Base-by-base conservation (phyloP, 2,888 invertebrate species). In the Calameuta idolon region DNA sequence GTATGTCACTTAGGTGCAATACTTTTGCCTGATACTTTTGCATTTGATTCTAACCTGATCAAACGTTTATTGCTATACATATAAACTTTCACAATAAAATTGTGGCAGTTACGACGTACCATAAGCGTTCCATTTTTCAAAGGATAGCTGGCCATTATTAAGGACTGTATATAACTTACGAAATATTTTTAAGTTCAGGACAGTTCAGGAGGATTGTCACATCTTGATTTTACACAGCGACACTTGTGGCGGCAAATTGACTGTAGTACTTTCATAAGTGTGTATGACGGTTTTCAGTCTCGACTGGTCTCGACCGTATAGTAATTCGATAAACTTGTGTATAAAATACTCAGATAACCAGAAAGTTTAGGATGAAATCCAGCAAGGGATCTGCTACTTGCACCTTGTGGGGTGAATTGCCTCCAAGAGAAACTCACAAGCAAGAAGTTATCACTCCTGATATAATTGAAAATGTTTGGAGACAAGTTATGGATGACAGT, bases 361-460 rank as follows among this genome's bases (percentile, higher is more conserved):
- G 3, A 76, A 34, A 71, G 73, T 35, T 34, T 55, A 87, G 11
- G 12, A 91, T 91, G 91, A 91, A 91, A 74, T 86, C 91, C 11
- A 88, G 84, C 73, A 91, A 89, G 87, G 86, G 77, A 75, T 9
- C 77, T 34, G 81, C 80, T 23, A 74, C 80, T 35, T 86, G 87
- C 78, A 74, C 77, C 11, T 82, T 88, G 37, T 91, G 91, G 91
- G 91, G 91, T 34, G 91, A 91, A 84, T 85, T 91, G 69, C 89
- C 90, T 11, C 79, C 87, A 3, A 86, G 87, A 76, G 91, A 91
- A 82, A 89, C 87, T 76, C 87, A 90, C 40, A 91, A 91, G 80
- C 91, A 90, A 81, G 91, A 91, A 84, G 86, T 91, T 37, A 89
- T 91, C 74, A 91, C 91, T 2, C 91, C 91, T 30, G 91, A 91